A percentile compares a stretch with the other conserved stretches of the same genome.
These are phyloP conservation scores for Drosophila micromelanica DNA, from an alignment of 1,140 invertebrate species.

Conservation along the genomic window DNA sequence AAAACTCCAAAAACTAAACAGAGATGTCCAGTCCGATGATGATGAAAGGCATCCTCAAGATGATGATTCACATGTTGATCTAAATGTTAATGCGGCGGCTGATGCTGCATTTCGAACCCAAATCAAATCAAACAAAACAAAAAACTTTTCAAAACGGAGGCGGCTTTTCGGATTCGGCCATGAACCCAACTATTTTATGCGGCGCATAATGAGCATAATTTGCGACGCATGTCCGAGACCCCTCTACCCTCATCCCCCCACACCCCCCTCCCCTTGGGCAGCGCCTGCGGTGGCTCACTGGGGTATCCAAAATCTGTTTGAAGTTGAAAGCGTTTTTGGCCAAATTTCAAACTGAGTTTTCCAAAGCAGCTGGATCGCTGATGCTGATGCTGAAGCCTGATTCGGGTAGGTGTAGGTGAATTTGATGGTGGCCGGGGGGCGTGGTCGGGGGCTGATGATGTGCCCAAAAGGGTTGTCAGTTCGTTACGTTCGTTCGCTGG, in stretches of 20 bases:
- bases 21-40: conserved; percentile 13
- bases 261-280: too few relatives aligned
- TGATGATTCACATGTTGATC: conserved; percentile 11
- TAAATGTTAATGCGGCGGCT: conserved; percentile 1
- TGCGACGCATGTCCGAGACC: conserved; percentile 16
- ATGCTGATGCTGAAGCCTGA: not conserved
- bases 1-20: conserved; percentile 28
- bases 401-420: not conserved
- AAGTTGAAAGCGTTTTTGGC: conserved; percentile 40
- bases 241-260: not conserved
- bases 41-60: conserved; percentile 2
- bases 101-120: conserved; percentile 27
- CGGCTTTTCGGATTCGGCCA: conserved; percentile 2
- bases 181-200: conserved; percentile 44
- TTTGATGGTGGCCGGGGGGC: not conserved
- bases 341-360: conserved; percentile 7
- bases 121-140: conserved; percentile 11
- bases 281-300: conserved; percentile 40
- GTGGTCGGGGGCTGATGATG: conserved; percentile 11
- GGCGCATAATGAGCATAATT: conserved; percentile 49
- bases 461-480: conserved; percentile 70
- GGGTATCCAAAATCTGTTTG: conserved; percentile 46
- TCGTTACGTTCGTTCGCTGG: conserved; percentile 30
- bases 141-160: conserved; percentile 30
- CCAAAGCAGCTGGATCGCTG: not conserved